Percentiles rank a stretch among this genome's conserved stretches.
phyloP scores from a whole-genome alignment of 2,888 invertebrate genomes.

The Spialia ferax region DNA sequence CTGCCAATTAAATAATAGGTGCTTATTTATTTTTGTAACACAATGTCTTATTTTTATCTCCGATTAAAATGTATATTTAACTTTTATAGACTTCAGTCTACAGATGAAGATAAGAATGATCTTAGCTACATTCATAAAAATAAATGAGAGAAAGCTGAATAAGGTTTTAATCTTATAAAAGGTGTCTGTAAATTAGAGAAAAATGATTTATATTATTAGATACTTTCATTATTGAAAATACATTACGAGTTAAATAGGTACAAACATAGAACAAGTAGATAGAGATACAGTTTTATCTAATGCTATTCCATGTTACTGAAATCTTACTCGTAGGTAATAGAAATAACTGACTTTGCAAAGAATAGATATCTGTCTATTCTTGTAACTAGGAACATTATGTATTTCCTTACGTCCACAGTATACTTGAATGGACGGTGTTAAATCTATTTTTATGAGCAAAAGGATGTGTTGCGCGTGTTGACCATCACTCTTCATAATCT shows the following conservation, averaged over 20 bases:
- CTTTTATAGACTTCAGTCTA: neutral
- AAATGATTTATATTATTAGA: neutral
- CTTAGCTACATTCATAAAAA: constrained; percentile 2
- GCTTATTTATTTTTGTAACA: neutral
- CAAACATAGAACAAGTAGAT: too few relatives aligned
- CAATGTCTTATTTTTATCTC: neutral
- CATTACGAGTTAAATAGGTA: too few relatives aligned
- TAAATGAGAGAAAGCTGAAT: neutral
- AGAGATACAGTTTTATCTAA: too few relatives aligned
- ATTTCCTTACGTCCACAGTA: constrained; percentile 10
- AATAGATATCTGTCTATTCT: too few relatives aligned
- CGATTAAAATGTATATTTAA: neutral
- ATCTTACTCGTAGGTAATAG: too few relatives aligned
- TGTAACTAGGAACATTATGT: neutral
- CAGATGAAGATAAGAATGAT: constrained; percentile 7
- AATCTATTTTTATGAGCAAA: constrained; percentile 25
- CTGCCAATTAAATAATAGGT: too few relatives aligned
- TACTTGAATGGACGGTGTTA: neutral
- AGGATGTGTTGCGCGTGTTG: constrained; percentile 42
- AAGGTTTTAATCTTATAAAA: constrained; percentile 1
- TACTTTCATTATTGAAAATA: neutral
- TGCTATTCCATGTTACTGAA: too few relatives aligned
- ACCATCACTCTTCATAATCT: constrained; percentile 44
- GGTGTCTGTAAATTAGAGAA: neutral
- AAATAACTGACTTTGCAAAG: neutral